A percentile compares a stretch with the other conserved stretches of the same genome.
Evolutionary conservation across 2,888 invertebrate species (phyloP).

Genomic region (Thymelicus lineola): DNA sequence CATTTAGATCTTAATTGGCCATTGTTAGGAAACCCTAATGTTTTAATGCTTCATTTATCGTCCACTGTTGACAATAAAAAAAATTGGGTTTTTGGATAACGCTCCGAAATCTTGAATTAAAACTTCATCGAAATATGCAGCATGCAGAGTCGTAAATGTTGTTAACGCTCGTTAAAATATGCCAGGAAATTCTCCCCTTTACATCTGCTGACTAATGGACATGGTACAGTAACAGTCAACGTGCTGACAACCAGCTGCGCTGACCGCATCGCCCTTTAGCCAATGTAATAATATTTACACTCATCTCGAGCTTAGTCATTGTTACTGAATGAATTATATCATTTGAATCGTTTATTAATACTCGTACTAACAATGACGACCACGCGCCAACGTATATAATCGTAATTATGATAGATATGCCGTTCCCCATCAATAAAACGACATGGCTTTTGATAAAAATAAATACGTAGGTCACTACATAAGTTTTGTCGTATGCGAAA

Average conservation of each 20-base stretch:
- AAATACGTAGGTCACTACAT: too few species aligned
- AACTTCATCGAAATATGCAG: neutral
- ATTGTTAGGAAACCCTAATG: too few species aligned
- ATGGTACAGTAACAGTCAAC: conserved; percentile 1
- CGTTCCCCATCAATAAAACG: too few species aligned
- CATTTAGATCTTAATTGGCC: too few species aligned
- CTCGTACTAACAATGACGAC: neutral
- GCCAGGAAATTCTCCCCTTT: conserved; percentile 1
- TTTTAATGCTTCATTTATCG: too few species aligned
- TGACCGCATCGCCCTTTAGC: conserved; percentile 1
- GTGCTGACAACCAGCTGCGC: conserved; percentile 11
- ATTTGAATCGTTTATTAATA: conserved; percentile 2
- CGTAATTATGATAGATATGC: too few species aligned
- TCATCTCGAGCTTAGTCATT: conserved; percentile 14
- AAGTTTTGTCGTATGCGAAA: too few species aligned
- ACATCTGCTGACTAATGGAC: conserved; percentile 9
- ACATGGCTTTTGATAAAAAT: too few species aligned
- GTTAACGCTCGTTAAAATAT: neutral
- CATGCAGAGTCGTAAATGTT: neutral
- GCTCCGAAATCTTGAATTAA: too few species aligned
- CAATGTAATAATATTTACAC: conserved; percentile 1
- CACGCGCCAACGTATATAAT: too few species aligned
- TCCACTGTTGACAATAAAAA: too few species aligned
- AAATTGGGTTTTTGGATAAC: too few species aligned
- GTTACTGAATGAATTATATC: conserved; percentile 8